Conservation (phyloP, 2,113 vertebrate species). For the Centrocercus urophasianus region DNA sequence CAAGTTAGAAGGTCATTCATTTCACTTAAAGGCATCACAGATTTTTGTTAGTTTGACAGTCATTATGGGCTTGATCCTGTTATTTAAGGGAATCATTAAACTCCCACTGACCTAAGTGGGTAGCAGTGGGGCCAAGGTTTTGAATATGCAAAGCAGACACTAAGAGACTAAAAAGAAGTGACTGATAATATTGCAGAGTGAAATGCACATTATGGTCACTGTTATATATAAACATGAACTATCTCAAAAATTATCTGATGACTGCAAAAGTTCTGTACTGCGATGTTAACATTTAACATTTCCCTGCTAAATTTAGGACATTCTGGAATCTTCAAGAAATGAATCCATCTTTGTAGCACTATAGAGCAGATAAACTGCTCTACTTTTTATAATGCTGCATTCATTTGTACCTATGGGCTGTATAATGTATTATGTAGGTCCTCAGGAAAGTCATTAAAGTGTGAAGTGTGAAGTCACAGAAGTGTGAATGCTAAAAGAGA, state of each 20-base stretch:
- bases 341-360: neutral
- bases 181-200: neutral
- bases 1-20: conserved; percentile 53
- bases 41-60: conserved; percentile 52
- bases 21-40: conserved; percentile 27
- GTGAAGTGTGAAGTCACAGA: neutral
- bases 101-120: conserved; percentile 25
- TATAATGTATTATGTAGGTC: neutral
- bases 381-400: neutral
- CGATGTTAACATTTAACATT: neutral
- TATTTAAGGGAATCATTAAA: conserved; percentile 57
- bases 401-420: neutral
- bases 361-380: neutral
- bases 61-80: conserved; percentile 48
- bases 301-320: neutral
- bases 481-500: neutral
- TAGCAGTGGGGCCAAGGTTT: conserved; percentile 12
- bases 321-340: neutral
- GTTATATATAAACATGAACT: neutral
- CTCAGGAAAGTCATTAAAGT: neutral
- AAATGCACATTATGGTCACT: neutral
- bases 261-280: neutral
- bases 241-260: neutral
- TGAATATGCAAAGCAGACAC: conserved; percentile 17
- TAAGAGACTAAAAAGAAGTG: neutral